Conservation (phyloP, 2,888 invertebrate species). For the Xanthorhoe designata region DNA sequence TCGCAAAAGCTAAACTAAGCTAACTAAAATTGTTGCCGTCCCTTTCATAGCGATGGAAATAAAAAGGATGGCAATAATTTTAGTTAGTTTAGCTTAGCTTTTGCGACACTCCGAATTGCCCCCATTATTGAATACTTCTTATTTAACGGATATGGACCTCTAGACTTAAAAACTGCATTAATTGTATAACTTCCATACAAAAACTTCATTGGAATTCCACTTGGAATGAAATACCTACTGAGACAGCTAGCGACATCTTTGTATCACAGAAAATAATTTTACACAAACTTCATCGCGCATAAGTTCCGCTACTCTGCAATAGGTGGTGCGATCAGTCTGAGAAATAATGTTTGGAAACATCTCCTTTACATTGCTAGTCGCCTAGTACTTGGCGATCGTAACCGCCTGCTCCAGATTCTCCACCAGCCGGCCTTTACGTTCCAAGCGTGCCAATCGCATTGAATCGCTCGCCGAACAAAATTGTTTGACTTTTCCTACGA, state of each 20-base stretch:
- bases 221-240: slow-evolving; percentile 1
- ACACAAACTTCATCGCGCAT: neutral
- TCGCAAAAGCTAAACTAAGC: too few relatives aligned
- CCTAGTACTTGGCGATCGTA: slow-evolving; percentile 83
- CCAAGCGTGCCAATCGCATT: slow-evolving; percentile 74
- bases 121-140: too few relatives aligned
- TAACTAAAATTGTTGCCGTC: too few relatives aligned
- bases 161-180: too few relatives aligned
- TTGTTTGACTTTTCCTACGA: neutral
- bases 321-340: slow-evolving; percentile 50
- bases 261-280: neutral
- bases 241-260: slow-evolving; percentile 26
- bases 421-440: slow-evolving; percentile 74
- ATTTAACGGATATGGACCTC: too few relatives aligned
- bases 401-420: slow-evolving; percentile 85
- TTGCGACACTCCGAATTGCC: too few relatives aligned
- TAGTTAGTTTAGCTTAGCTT: too few relatives aligned
- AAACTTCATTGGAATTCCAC: too few relatives aligned
- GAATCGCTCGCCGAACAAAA: slow-evolving; percentile 23
- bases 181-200: too few relatives aligned
- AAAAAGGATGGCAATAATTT: too few relatives aligned
- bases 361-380: slow-evolving; percentile 51
- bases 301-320: slow-evolving; percentile 43
- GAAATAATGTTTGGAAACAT: slow-evolving; percentile 2
- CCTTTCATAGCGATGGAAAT: too few relatives aligned